These are phyloP conservation scores for Agrenia bidenticulata DNA, from an alignment of 2,888 invertebrate genomes.

Conservation along the genomic window DNA sequence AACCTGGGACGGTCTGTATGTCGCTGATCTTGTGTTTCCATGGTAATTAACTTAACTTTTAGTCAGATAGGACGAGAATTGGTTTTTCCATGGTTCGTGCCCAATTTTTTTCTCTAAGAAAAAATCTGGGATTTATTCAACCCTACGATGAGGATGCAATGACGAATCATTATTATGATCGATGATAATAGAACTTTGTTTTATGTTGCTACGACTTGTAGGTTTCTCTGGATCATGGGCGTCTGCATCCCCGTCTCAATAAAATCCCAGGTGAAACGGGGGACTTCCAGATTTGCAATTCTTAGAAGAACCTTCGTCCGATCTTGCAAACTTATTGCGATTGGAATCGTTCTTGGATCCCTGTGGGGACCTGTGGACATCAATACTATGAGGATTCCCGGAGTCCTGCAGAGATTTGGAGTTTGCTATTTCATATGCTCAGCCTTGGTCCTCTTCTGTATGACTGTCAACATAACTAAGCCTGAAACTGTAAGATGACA, in stretches of 20 bases:
- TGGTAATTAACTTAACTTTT: no score
- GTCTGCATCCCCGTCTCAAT: constrained; percentile 86
- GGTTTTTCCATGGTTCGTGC: constrained; percentile 77
- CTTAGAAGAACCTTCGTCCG: constrained; percentile 70
- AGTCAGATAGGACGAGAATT: no score
- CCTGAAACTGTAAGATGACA: constrained; percentile 45
- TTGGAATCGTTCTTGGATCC: constrained; percentile 73
- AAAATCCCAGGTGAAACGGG: constrained; percentile 68
- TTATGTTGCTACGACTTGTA: no score
- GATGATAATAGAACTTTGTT: no score
- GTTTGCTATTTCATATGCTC: constrained; percentile 77
- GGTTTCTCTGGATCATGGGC: constrained; percentile 96
- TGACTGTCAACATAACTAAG: constrained; percentile 53
- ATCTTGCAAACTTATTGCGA: constrained; percentile 70
- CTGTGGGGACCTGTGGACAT: constrained; percentile 62
- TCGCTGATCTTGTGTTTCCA: constrained; percentile 88
- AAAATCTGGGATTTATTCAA: background rate
- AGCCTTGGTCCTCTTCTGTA: constrained; percentile 63
- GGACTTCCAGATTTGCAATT: constrained; percentile 63
- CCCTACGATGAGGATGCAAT: background rate
- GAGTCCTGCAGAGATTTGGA: constrained; percentile 86
- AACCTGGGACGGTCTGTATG: constrained; percentile 86
- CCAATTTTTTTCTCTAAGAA: constrained; percentile 1
- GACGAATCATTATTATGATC: no score
- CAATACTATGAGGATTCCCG: constrained; percentile 70